These are phyloP conservation scores for Brachionus sp. DNA, from an alignment of 1,140 invertebrate genomes.

Conservation along the genomic window DNA sequence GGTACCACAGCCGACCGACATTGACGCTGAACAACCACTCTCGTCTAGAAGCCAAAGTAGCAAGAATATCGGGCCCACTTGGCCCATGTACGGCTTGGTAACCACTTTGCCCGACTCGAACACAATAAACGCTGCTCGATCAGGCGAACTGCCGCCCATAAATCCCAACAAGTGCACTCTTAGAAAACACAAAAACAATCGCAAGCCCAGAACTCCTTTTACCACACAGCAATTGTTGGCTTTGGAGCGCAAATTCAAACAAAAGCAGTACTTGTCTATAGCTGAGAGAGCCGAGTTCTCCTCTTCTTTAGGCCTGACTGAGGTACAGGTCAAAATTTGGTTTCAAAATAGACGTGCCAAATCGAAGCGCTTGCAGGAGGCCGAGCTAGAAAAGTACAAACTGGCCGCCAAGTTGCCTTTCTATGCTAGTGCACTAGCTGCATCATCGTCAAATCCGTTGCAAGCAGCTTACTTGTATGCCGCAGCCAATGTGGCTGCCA, in stretches of 20 bases:
- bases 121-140: constrained; percentile 22
- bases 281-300: constrained; percentile 93
- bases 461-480: constrained; percentile 44
- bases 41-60: neutral
- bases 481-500: neutral
- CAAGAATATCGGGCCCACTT: neutral
- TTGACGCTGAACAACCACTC: neutral
- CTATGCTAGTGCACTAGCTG: constrained; percentile 35
- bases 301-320: constrained; percentile 79
- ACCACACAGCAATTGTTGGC: constrained; percentile 91
- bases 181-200: constrained; percentile 48
- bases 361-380: constrained; percentile 72
- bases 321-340: constrained; percentile 92
- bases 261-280: constrained; percentile 91
- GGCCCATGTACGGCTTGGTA: neutral
- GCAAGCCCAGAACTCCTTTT: constrained; percentile 86
- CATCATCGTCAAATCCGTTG: neutral
- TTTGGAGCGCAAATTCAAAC: constrained; percentile 90
- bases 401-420: constrained; percentile 33
- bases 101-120: constrained; percentile 18
- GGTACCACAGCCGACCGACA: neutral
- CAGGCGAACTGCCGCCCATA: constrained; percentile 37
- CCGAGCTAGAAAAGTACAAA: constrained; percentile 45
- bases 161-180: constrained; percentile 42
- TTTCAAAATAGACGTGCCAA: constrained; percentile 96